These are phyloP conservation scores for Hemitrygon akajei DNA, from an alignment of 2,797 vertebrate species.

Conservation along the genomic window DNA sequence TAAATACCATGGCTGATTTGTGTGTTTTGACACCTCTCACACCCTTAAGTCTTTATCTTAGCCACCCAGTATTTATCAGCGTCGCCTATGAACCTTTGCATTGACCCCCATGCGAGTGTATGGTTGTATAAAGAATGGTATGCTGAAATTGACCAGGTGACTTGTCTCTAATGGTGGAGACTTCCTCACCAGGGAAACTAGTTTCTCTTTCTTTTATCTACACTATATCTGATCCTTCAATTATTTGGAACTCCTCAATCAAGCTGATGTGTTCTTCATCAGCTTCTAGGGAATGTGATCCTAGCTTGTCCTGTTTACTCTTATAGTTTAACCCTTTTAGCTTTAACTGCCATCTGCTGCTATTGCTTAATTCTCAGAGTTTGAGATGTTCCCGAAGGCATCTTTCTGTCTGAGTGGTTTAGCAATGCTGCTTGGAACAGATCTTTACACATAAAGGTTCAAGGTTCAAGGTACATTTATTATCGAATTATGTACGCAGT, in stretches of 20 bases:
- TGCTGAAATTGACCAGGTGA: not conserved
- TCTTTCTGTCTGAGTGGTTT: not conserved
- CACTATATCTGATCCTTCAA: not conserved
- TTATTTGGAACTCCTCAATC: not conserved
- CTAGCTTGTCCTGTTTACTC: no score
- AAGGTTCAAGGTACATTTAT: no score
- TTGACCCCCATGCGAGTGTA: not conserved
- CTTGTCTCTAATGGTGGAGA: not conserved
- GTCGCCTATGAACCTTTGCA: not conserved
- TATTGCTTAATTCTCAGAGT: not conserved
- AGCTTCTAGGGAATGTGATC: no score
- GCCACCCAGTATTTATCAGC: not conserved
- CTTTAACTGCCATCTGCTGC: not conserved
- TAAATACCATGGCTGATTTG: not conserved
- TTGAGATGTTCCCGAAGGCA: not conserved
- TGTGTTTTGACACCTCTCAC: not conserved
- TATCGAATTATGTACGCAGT: no score
- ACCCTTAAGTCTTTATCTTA: not conserved
- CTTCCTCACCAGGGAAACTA: not conserved
- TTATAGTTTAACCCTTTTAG: not conserved
- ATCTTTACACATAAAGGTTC: not conserved
- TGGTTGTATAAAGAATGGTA: not conserved
- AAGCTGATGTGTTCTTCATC: not conserved
- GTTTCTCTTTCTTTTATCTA: no score
- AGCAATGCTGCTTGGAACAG: not conserved